phyloP scores from a whole-genome alignment of 2,797 vertebrate genomes.

The Pseudomugil gertrudae region DNA sequence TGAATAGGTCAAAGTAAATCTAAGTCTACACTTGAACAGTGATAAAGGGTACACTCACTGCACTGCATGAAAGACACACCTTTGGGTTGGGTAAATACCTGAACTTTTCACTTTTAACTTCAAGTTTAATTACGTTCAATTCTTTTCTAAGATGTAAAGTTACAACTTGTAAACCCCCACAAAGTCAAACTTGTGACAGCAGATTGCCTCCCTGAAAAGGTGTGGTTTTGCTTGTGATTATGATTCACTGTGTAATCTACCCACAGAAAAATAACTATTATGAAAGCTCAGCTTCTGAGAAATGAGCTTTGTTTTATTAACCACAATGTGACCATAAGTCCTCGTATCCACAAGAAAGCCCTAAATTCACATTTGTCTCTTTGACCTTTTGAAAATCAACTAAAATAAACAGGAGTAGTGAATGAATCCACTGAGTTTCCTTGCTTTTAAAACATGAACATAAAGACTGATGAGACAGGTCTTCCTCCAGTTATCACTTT shows the following conservation, averaged over 20 bases:
- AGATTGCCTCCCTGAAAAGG: too few species aligned
- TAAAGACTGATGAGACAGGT: background rate
- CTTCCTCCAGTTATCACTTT: background rate
- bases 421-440: background rate
- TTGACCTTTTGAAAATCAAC: background rate
- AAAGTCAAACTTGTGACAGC: background rate
- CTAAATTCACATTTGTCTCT: background rate
- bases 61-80: conserved; percentile 8
- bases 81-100: conserved; percentile 27
- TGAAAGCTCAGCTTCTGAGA: conserved; percentile 25
- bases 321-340: background rate
- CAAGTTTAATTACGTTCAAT: background rate
- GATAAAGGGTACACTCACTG: background rate
- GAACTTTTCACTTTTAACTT: background rate
- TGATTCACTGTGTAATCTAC: conserved; percentile 14
- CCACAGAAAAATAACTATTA: background rate
- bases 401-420: background rate
- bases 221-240: conserved; percentile 16
- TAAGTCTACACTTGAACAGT: background rate
- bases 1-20: background rate
- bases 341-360: background rate
- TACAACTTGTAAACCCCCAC: background rate
- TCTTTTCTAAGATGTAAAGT: background rate
- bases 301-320: background rate
- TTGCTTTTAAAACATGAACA: background rate